Conservation (phyloP, 2,797 vertebrate genomes). For the Schizopygopsis malacanthus region DNA sequence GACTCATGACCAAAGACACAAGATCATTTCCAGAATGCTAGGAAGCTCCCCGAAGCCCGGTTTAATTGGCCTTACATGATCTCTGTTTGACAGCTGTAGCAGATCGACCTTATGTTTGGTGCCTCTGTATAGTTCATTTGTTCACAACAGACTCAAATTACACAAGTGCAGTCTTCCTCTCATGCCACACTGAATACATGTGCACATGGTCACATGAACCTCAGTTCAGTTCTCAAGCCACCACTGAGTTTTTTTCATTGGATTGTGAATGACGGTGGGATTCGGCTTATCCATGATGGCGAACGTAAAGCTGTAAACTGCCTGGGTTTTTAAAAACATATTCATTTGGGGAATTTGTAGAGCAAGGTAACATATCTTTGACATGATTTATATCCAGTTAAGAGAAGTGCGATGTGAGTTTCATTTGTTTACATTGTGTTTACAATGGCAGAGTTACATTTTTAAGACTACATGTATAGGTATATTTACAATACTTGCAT, state of each 20-base stretch:
- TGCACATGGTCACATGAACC: conserved; percentile 48
- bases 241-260: conserved; percentile 48
- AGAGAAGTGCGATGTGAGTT: conserved; percentile 84
- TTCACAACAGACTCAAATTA: conserved; percentile 46
- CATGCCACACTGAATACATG: conserved; percentile 50
- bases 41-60: neutral
- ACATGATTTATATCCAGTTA: conserved; percentile 81
- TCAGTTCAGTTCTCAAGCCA: conserved; percentile 55
- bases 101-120: conserved; percentile 53
- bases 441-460: conserved; percentile 97
- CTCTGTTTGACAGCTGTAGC: conserved; percentile 52
- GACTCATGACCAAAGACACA: conserved; percentile 60
- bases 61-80: conserved; percentile 48
- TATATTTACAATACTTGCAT: conserved; percentile 90
- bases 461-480: conserved; percentile 78
- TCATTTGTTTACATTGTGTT: conserved; percentile 99
- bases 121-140: conserved; percentile 55
- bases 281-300: conserved; percentile 65
- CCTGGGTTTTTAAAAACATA: conserved; percentile 81
- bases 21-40: neutral
- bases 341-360: conserved; percentile 77
- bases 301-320: conserved; percentile 90
- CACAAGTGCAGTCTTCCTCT: conserved; percentile 63
- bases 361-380: conserved; percentile 78
- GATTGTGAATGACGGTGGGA: conserved; percentile 46